A percentile compares a stretch with the other conserved stretches of the same genome.
Conservation (phyloP, 1,140 invertebrate species). For the Mizuhopecten yessoensis region DNA sequence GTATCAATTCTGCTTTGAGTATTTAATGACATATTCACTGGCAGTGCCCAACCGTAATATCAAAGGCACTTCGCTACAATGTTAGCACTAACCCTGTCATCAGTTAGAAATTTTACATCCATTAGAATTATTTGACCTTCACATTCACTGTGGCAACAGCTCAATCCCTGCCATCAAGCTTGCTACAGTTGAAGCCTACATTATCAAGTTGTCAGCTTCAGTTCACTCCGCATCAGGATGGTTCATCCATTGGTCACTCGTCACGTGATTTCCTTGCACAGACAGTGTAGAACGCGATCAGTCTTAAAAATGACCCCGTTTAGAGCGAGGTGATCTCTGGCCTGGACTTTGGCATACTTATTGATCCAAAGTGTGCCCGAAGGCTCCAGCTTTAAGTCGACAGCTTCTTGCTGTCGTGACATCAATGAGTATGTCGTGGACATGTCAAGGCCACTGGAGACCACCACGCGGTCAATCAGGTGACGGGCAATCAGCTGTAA, state of each 20-base stretch:
- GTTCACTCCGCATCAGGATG: not conserved
- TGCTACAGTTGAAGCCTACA: not conserved
- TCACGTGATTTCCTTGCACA: constrained; percentile 55
- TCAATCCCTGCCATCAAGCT: not conserved
- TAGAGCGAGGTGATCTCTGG: constrained; percentile 63
- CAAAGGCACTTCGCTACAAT: not conserved
- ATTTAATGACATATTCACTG: not conserved
- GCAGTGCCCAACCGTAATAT: not conserved
- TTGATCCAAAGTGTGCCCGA: constrained; percentile 38
- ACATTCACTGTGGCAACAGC: not conserved
- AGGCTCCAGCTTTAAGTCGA: not conserved
- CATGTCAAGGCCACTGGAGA: constrained; percentile 49
- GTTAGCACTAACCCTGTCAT: not conserved
- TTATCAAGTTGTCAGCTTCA: constrained; percentile 18
- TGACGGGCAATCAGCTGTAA: constrained; percentile 51
- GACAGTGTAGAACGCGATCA: constrained; percentile 68
- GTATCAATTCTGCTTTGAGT: not conserved
- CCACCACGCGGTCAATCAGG: constrained; percentile 44
- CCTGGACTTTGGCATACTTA: constrained; percentile 45
- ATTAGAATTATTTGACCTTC: too few species aligned
- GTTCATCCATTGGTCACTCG: not conserved
- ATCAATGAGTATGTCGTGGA: not conserved
- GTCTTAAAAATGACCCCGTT: constrained; percentile 74
- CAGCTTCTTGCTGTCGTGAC: not conserved
- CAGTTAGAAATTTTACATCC: not conserved